Evolutionary conservation across 2,888 invertebrate genomes (phyloP).

Genomic region (Sphaeridia pumilis): DNA sequence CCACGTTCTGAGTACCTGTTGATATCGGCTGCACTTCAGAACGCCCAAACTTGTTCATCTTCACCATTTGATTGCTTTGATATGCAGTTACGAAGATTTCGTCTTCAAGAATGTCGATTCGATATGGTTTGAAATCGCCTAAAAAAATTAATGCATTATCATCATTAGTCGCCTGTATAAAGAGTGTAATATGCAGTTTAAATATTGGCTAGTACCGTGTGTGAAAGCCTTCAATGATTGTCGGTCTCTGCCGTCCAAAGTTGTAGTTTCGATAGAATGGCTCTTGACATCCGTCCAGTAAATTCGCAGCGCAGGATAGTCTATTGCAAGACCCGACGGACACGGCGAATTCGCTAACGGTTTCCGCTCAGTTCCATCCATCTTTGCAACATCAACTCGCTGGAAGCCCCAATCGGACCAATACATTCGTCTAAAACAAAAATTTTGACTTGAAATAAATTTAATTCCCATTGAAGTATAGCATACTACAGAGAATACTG

Average conservation of each 20-base stretch:
- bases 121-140: constrained; percentile 52
- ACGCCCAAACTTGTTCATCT: constrained; percentile 55
- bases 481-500: background rate
- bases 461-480: background rate
- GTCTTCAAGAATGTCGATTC: constrained; percentile 63
- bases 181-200: constrained; percentile 1
- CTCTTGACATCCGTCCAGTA: constrained; percentile 78
- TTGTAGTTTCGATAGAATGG: constrained; percentile 56
- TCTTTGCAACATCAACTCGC: constrained; percentile 51
- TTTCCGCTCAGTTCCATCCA: constrained; percentile 52
- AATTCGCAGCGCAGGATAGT: constrained; percentile 58
- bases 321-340: constrained; percentile 64
- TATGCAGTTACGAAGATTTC: constrained; percentile 55
- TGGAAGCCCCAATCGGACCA: constrained; percentile 60
- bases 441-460: background rate
- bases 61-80: constrained; percentile 50
- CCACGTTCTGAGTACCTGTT: constrained; percentile 46
- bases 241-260: constrained; percentile 56
- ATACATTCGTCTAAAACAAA: constrained; percentile 49
- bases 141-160: constrained; percentile 19
- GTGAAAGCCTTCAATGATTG: constrained; percentile 43
- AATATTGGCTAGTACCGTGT: constrained; percentile 40
- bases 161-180: background rate
- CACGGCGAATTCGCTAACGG: constrained; percentile 53
- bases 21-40: constrained; percentile 43